Percentiles rank a stretch among this genome's conserved stretches.
These are phyloP conservation scores for Cactoblastis cactorum DNA, from an alignment of 2,888 invertebrate species.

Conservation along the genomic window DNA sequence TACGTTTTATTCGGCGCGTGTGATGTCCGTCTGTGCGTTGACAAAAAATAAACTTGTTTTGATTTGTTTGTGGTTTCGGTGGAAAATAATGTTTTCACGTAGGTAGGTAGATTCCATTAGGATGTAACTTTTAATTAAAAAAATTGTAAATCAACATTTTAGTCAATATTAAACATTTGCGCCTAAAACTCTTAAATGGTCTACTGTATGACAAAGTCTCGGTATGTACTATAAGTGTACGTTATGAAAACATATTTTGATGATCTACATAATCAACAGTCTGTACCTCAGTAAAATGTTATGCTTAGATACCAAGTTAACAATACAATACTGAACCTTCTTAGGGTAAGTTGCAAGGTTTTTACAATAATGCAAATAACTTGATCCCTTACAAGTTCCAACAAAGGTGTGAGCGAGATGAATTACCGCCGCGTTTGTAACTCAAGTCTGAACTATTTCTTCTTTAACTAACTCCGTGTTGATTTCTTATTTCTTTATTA, in stretches of 20 bases:
- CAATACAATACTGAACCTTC: neutral
- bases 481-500: neutral
- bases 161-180: no score
- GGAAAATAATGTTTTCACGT: conserved; percentile 38
- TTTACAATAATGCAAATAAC: neutral
- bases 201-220: no score
- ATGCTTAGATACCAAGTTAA: no score
- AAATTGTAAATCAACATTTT: no score
- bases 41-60: conserved; percentile 39
- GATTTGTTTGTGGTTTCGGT: conserved; percentile 36
- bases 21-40: conserved; percentile 15
- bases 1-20: conserved; percentile 20
- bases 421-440: neutral
- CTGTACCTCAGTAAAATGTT: no score
- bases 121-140: no score
- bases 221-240: no score
- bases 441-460: neutral
- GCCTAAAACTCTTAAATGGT: no score
- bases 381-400: neutral
- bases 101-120: conserved; percentile 22
- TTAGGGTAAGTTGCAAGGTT: neutral
- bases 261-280: no score
- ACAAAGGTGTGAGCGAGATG: neutral
- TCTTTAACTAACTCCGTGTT: neutral
- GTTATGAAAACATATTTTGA: no score